A percentile compares a stretch with the other conserved stretches of the same genome.
These are phyloP conservation scores for Aphaenogaster floridana DNA, from an alignment of 1,140 invertebrate genomes.

Conservation along the genomic window DNA sequence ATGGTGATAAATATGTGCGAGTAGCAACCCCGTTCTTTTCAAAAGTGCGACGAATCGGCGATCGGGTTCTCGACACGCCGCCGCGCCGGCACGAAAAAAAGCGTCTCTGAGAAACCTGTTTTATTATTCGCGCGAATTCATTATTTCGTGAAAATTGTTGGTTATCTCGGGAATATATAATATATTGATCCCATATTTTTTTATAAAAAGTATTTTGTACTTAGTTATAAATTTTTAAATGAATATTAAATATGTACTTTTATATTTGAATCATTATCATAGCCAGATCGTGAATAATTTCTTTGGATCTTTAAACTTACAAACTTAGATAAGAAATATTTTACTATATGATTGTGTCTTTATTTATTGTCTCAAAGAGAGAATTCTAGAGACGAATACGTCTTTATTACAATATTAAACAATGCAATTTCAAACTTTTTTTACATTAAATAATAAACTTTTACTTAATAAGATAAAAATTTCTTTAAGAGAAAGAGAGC, in stretches of 20 bases:
- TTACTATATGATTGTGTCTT: not conserved
- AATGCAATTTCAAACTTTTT: not conserved
- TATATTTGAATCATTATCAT: not conserved
- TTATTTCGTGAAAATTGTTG: slow-evolving; percentile 42
- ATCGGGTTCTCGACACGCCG: slow-evolving; percentile 57
- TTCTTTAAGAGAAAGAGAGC: not conserved
- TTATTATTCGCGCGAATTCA: slow-evolving; percentile 10
- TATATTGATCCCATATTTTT: not conserved
- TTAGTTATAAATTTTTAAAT: not conserved
- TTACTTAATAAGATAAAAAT: not conserved
- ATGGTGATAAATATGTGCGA: slow-evolving; percentile 74
- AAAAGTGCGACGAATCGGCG: slow-evolving; percentile 72
- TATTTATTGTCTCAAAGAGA: not conserved
- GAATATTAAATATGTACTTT: not conserved
- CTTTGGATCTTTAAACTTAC: not conserved
- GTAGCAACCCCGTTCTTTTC: slow-evolving; percentile 58
- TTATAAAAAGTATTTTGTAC: not conserved
- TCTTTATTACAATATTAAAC: not conserved
- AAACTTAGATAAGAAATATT: slow-evolving; percentile 5
- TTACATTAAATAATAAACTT: not conserved
- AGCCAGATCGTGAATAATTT: not conserved
- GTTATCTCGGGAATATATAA: not conserved
- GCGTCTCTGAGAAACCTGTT: slow-evolving; percentile 42
- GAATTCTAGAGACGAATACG: not conserved
- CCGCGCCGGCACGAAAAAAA: slow-evolving; percentile 49